Base-by-base conservation (phyloP, 2,113 vertebrate species). In the Alligator mississippiensis region DNA sequence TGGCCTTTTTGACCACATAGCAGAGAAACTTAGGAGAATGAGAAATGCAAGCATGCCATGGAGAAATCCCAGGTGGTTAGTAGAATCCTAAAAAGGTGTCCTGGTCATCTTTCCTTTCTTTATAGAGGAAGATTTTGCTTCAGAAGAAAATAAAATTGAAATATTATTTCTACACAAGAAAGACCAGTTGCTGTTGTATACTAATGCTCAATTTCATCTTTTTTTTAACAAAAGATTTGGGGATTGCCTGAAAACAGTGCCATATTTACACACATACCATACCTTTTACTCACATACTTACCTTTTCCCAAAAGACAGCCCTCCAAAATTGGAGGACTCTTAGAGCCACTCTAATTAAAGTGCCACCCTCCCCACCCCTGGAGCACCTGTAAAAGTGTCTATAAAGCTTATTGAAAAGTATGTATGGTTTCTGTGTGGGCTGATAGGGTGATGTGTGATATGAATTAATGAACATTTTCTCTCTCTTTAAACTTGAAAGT, bases 111-210 rank as follows among this genome's bases (percentile, higher is more conserved):
- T 72, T 91, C 17, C 60, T 24, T 82, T 89, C 80, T 87, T 85
- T 82, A 18, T 27, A 77, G 27, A 59, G 85, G 75, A 95, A 95
- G 82, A 25, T 89, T 95, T 80, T 88, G 19, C 82, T 94, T 93
- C 64, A 93, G 94, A 94, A 66, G 22, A 24, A 90, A 58, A 75
- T 70, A 81, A 84, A 25, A 61, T 4, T 83, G 30, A 30, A 83
- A 61, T 64, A 59, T 15, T 58, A 47, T 83, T 93, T 93, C 84
- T 66, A 64, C 70, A 59, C 5, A 15, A 80, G 77, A 38, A 75
- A 75, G 72, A 84, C 38, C 47, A 68, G 60, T 58, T 25, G 85
- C 22, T 77, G 30, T 75, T 16, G 83, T 60, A 85, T 28, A 61
- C 54, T 28, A 84, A 47, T 1, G 4, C 27, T 88, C 84, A 66